A percentile compares a stretch with the other conserved stretches of the same genome.
These are phyloP conservation scores for Ianthella basta DNA, from an alignment of 37 sponge, comb jelly and placozoan species.

Conservation along the genomic window DNA sequence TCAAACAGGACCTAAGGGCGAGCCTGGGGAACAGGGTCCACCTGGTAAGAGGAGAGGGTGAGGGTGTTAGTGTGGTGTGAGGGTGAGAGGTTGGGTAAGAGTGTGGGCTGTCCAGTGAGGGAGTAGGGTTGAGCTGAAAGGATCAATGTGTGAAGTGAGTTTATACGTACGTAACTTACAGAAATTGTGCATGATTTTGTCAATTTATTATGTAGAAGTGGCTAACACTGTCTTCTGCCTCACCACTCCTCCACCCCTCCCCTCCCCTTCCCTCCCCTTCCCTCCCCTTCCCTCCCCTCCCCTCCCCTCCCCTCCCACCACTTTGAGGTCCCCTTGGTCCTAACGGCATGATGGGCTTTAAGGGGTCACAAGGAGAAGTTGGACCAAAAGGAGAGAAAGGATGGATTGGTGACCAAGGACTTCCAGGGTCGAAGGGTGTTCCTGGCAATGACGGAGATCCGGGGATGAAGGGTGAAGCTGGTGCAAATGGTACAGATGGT, in stretches of 20 bases:
- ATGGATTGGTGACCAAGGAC: neutral
- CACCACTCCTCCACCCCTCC: neutral
- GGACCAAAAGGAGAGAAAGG: constrained; percentile 47
- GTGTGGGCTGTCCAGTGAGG: too few relatives aligned
- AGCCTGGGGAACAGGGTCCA: neutral
- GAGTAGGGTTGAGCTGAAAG: too few relatives aligned
- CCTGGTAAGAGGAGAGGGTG: neutral
- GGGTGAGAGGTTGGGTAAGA: too few relatives aligned
- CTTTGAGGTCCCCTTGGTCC: neutral
- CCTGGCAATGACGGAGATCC: neutral
- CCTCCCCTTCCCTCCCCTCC: too few relatives aligned
- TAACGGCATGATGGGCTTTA: neutral
- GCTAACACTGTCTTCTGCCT: neutral
- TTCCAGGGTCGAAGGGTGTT: neutral
- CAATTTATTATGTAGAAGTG: too few relatives aligned
- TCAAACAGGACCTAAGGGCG: neutral
- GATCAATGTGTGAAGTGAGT: too few relatives aligned
- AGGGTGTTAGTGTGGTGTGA: too few relatives aligned
- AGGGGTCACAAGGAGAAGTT: neutral
- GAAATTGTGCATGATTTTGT: too few relatives aligned
- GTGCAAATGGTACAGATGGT: constrained; percentile 21
- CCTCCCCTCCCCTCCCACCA: too few relatives aligned
- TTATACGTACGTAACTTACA: too few relatives aligned
- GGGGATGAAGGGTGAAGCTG: constrained; percentile 27
- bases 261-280: too few relatives aligned